Percentiles rank a stretch among this genome's conserved stretches.
These are phyloP conservation scores for Peromyscus nudipes DNA, from an alignment of 2,797 vertebrate genomes.

Conservation along the genomic window DNA sequence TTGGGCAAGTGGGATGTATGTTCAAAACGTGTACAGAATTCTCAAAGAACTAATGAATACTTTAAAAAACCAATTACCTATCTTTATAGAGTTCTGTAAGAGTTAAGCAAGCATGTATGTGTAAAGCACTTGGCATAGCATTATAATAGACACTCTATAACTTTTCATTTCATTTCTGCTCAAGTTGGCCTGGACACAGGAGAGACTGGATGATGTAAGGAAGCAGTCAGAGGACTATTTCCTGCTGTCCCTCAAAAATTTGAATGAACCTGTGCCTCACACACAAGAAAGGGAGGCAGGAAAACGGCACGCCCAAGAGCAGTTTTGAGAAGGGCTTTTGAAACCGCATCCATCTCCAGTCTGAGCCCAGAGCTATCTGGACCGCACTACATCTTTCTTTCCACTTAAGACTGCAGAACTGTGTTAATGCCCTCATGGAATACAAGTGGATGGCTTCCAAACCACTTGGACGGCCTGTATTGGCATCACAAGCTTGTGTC, in stretches of 20 bases:
- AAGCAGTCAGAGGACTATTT: background rate
- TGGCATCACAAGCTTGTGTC: background rate
- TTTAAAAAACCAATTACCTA: background rate
- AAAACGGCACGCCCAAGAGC: background rate
- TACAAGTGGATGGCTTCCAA: slow-evolving; percentile 21
- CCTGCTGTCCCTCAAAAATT: background rate
- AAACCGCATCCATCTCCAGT: background rate
- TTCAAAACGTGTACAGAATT: background rate
- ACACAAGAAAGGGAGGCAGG: background rate
- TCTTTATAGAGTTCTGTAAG: background rate
- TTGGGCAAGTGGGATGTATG: background rate
- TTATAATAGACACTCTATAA: background rate
- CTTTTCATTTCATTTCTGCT: background rate
- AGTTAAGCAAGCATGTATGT: background rate
- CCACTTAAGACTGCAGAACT: background rate
- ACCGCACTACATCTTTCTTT: background rate
- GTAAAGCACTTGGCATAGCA: background rate
- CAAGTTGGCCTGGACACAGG: background rate
- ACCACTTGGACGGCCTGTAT: background rate
- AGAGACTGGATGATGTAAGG: background rate
- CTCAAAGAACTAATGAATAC: background rate
- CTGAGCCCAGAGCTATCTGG: background rate
- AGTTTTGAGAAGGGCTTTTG: background rate
- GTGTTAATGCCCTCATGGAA: background rate
- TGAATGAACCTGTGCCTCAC: too few species aligned